Evolutionary conservation across 2,113 vertebrate species (phyloP), one percentile per base, ranked within the genome.

Genomic region (Podiceps cristatus): DNA sequence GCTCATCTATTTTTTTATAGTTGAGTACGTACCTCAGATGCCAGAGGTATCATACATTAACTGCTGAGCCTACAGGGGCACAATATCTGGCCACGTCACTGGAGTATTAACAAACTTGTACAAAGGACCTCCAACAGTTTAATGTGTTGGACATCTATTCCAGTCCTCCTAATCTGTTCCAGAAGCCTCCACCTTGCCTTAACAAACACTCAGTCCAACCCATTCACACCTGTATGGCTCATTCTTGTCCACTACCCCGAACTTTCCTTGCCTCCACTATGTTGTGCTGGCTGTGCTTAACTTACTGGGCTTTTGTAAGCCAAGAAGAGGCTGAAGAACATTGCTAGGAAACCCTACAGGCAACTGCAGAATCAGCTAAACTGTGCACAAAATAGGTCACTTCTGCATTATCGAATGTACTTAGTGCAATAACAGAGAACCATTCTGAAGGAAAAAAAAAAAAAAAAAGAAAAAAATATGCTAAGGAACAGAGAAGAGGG

Each of bases 341-440:
- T 2, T 47, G 49, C 59, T 69, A 88, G 59, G 62, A 96, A 91
- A 90, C 72, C 74, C 81, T 90, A 88, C n/a, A 82, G 74, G 74
- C 91, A 93, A 83, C 63, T 80, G 63, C 81, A 88, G 71, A 82
- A 89, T 88, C 84, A 88, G 89, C 81, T 94, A 88, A 94, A 90
- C 77, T 67, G 79, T 56, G 93, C 55, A 93, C 95, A 94, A 95
- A 96, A 97, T 91, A 94, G 84, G 89, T 90, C 89, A 91, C 42
- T 94, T 88, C 69, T 94, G 84, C 72, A 91, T 94, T 96, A 96
- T 45, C n/a, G 1, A 94, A 86, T 73, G 74, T 84, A 91, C 63
- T 96, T 79, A 69, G 45, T 55, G 42, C 84, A 97, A 96, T 93
- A 94, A 93, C 77, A 69, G 89, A 91, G 58, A 94, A 73, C 60